A percentile compares a stretch with the other conserved stretches of the same genome.
phyloP scores from a whole-genome alignment of 2,888 invertebrate species.

The Therioaphis trifolii region DNA sequence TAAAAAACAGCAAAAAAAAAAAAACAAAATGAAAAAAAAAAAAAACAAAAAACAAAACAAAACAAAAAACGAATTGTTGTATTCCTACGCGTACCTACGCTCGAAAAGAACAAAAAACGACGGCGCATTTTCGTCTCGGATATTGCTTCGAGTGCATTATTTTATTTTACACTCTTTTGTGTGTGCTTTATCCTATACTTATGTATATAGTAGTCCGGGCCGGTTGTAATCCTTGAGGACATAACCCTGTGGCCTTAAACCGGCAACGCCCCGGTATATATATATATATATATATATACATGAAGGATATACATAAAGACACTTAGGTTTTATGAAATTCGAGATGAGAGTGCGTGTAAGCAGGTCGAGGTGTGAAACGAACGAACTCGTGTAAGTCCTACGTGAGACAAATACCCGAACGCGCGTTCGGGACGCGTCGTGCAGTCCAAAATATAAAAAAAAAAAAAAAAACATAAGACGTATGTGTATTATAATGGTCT shows the following conservation, averaged over 20 bases:
- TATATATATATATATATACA: too few relatives aligned
- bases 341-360: not conserved
- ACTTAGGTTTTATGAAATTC: constrained; percentile 41
- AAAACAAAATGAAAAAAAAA: too few relatives aligned
- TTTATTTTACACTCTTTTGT: constrained; percentile 16
- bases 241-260: not conserved
- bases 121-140: not conserved
- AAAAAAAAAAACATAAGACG: too few relatives aligned
- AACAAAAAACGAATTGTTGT: not conserved
- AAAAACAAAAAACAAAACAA: too few relatives aligned
- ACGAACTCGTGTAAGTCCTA: constrained; percentile 23
- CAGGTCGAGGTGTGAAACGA: constrained; percentile 22
- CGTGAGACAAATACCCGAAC: constrained; percentile 50
- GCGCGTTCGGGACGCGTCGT: too few relatives aligned
- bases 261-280: too few relatives aligned
- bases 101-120: not conserved
- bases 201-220: not conserved
- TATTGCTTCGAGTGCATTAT: not conserved
- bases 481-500: too few relatives aligned
- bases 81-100: not conserved
- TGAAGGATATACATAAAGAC: not conserved
- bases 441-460: too few relatives aligned
- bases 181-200: too few relatives aligned
- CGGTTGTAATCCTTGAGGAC: constrained; percentile 17
- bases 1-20: too few relatives aligned